Conservation (phyloP, 1,140 invertebrate species). For the Marisa cornuarietis region DNA sequence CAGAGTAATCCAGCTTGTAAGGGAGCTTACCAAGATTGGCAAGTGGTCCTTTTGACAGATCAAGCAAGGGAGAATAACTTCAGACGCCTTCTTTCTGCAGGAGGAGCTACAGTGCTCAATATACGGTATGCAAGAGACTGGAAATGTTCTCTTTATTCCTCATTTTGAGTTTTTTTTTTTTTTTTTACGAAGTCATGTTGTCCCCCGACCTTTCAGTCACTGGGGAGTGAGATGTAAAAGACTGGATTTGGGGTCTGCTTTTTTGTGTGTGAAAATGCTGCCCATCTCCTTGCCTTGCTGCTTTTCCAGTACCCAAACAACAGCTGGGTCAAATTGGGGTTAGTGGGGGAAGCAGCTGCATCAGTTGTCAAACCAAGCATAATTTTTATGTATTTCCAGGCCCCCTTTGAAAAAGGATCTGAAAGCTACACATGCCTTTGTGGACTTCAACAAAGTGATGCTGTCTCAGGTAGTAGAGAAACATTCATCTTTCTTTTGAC, state of each 20-base stretch:
- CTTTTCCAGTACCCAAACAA: no score
- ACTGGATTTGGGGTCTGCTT: no score
- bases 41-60: constrained; percentile 76
- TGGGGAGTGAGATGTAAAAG: not conserved
- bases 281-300: no score
- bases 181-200: not conserved
- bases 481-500: not conserved
- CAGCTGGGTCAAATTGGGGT: no score
- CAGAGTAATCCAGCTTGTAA: constrained; percentile 22
- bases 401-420: constrained; percentile 52
- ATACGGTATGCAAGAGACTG: constrained; percentile 62
- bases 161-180: not conserved
- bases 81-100: constrained; percentile 76
- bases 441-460: constrained; percentile 68
- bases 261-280: not conserved
- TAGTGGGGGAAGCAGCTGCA: no score
- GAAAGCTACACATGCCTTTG: constrained; percentile 71
- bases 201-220: not conserved
- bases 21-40: constrained; percentile 76
- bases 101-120: constrained; percentile 75
- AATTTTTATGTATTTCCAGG: constrained; percentile 32
- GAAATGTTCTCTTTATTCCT: not conserved
- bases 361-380: no score
- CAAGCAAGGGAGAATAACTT: constrained; percentile 74
- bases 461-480: constrained; percentile 40